Conservation (phyloP, 2,888 invertebrate genomes). For the Noctua janthe region DNA sequence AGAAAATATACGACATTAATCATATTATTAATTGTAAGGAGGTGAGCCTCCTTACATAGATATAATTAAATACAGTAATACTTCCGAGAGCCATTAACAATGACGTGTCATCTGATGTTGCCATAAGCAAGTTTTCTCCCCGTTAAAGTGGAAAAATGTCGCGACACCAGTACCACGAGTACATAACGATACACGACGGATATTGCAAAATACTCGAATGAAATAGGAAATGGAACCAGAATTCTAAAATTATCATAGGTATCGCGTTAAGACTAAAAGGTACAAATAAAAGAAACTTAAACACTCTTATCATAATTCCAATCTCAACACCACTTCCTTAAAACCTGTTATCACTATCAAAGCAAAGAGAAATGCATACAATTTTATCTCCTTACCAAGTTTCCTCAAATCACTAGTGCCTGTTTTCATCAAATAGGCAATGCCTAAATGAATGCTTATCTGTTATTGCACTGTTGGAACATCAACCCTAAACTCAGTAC, state of each 20-base stretch:
- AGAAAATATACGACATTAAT: constrained; percentile 7
- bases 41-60: not conserved
- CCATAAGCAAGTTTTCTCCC: constrained; percentile 6
- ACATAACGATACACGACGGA: not conserved
- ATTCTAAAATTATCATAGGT: constrained; percentile 1
- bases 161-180: not conserved
- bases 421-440: not conserved
- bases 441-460: not conserved
- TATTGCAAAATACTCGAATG: constrained; percentile 8
- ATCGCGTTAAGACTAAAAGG: constrained; percentile 3
- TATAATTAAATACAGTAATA: constrained; percentile 23
- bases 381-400: constrained; percentile 43
- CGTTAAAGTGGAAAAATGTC: constrained; percentile 2
- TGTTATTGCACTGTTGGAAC: not conserved
- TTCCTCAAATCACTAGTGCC: constrained; percentile 28
- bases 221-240: constrained; percentile 39
- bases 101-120: constrained; percentile 39
- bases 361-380: constrained; percentile 39
- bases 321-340: constrained; percentile 46
- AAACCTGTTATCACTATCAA: constrained; percentile 41
- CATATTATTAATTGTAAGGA: not conserved
- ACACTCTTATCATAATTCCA: constrained; percentile 38
- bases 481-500: not conserved
- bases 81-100: constrained; percentile 41
- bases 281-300: constrained; percentile 22